Conservation (phyloP, 2,113 vertebrate species). For the Dasypus novemcinctus region DNA sequence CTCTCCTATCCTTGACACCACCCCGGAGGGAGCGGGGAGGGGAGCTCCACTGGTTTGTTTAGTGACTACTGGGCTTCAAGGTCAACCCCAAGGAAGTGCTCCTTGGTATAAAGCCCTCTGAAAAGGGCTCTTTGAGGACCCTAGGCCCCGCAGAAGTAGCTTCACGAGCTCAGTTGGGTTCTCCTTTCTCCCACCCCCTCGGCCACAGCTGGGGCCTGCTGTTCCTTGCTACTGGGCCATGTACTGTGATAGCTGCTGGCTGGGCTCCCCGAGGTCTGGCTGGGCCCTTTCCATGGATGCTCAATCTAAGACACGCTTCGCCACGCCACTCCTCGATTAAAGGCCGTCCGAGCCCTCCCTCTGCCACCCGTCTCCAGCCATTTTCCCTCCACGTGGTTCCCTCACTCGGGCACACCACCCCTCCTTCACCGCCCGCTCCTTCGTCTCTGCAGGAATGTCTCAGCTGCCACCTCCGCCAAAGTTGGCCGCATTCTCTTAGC, state of each 20-base stretch:
- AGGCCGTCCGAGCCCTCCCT: neutral
- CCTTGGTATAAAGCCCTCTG: neutral
- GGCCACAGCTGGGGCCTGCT: neutral
- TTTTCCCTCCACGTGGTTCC: neutral
- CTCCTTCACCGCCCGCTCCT: neutral
- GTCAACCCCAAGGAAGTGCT: neutral
- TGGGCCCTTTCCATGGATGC: neutral
- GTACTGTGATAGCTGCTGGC: neutral
- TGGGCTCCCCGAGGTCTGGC: neutral
- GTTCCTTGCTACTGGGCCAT: neutral
- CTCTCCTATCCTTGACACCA: too few relatives aligned
- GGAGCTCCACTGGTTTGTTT: neutral
- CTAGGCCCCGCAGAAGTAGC: neutral
- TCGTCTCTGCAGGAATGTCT: neutral
- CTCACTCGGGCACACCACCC: neutral
- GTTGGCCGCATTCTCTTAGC: neutral
- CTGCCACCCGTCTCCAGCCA: neutral
- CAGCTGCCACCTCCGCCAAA: neutral
- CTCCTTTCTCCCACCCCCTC: neutral
- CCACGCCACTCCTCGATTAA: neutral
- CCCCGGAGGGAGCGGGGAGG: neutral
- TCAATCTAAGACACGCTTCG: neutral
- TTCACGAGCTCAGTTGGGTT: rapidly evolving
- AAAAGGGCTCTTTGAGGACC: neutral
- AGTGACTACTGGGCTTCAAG: neutral